Conservation (phyloP, 2,113 vertebrate genomes). For the Sander lucioperca region DNA sequence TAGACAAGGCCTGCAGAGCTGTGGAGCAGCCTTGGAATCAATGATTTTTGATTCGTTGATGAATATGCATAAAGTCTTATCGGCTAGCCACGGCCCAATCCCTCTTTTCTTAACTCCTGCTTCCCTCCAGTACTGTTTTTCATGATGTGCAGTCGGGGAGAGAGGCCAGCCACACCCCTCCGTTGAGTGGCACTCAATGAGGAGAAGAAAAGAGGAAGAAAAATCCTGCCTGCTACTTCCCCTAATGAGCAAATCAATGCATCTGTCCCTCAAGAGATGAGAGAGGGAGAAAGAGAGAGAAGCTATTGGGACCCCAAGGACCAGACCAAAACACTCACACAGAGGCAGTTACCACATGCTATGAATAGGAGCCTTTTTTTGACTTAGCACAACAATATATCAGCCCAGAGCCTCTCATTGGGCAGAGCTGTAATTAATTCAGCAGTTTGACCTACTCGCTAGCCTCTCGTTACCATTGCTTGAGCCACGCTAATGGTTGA, state of each 20-base stretch:
- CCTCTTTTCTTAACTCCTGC: conserved; percentile 62
- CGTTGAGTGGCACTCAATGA: conserved; percentile 81
- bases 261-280: conserved; percentile 82
- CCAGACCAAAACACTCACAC: conserved; percentile 83
- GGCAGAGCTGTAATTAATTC: conserved; percentile 80
- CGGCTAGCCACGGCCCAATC: conserved; percentile 68
- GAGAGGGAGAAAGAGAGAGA: conserved; percentile 69
- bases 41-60: conserved; percentile 88
- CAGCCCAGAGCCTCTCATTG: conserved; percentile 73
- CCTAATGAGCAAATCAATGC: conserved; percentile 88
- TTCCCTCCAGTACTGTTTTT: conserved; percentile 77
- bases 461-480: conserved; percentile 68
- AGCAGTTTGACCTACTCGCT: conserved; percentile 82
- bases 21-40: conserved; percentile 84
- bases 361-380: conserved; percentile 83
- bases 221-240: conserved; percentile 77
- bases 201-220: conserved; percentile 75
- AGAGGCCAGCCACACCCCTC: conserved; percentile 85
- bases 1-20: conserved; percentile 80
- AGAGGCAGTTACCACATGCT: conserved; percentile 80
- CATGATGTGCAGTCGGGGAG: conserved; percentile 84
- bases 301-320: conserved; percentile 73
- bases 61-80: conserved; percentile 89
- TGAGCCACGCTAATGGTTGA: conserved; percentile 59
- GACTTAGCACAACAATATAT: conserved; percentile 86